These are phyloP conservation scores for Anas platyrhynchos DNA, from an alignment of 2,113 vertebrate species.

Conservation along the genomic window DNA sequence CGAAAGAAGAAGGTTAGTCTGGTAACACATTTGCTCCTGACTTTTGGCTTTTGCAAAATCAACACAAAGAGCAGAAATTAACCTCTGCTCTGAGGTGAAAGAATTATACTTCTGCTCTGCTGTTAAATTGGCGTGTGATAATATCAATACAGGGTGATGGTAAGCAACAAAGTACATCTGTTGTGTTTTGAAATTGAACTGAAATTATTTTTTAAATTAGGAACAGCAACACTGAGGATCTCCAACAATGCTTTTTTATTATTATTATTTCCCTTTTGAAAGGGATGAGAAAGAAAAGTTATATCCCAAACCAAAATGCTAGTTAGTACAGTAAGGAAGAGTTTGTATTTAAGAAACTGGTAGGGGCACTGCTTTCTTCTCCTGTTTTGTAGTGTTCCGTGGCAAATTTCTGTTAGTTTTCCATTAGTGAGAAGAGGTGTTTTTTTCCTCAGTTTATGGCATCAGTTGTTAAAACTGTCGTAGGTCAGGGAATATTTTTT, in stretches of 20 bases:
- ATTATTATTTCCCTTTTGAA: neutral
- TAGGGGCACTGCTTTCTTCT: neutral
- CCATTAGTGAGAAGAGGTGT: neutral
- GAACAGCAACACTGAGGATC: neutral
- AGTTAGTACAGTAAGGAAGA: neutral
- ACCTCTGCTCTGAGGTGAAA: neutral
- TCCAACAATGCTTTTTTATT: neutral
- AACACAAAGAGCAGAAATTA: neutral
- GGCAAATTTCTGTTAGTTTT: neutral
- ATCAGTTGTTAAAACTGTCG: neutral
- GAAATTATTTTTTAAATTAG: neutral
- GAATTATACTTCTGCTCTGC: neutral
- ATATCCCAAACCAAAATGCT: fast-evolving
- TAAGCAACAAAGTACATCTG: neutral
- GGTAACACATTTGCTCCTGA: neutral
- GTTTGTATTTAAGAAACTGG: neutral
- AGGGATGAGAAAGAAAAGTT: neutral
- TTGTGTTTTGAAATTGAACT: neutral
- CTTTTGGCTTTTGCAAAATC: neutral
- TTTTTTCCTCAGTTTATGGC: neutral
- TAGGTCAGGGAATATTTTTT: neutral
- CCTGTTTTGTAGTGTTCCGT: neutral
- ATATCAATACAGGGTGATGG: neutral
- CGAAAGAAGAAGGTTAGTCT: neutral
- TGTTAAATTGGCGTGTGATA: neutral